Evolutionary conservation across 2,113 vertebrate genomes (phyloP).

Genomic region (Vidua macroura): DNA sequence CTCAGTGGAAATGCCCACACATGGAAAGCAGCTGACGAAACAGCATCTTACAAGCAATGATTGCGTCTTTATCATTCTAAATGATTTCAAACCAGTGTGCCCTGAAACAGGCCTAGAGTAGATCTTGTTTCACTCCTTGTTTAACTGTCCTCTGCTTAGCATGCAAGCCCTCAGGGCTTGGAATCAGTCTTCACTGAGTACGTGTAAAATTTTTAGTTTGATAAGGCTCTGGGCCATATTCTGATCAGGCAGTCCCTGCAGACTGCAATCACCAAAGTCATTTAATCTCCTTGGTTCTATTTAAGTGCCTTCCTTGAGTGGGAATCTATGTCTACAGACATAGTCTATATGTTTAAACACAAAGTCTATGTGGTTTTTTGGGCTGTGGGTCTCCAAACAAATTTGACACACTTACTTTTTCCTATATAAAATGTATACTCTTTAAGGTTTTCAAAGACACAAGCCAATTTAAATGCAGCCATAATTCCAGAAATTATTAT

Average conservation of each 20-base stretch:
- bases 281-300: neutral
- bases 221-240: neutral
- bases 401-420: neutral
- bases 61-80: neutral
- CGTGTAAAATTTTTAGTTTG: neutral
- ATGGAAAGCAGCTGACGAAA: neutral
- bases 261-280: neutral
- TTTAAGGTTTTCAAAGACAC: neutral
- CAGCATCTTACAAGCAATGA: neutral
- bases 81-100: neutral
- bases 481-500: neutral
- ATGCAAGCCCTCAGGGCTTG: neutral
- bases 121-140: neutral
- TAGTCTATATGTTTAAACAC: neutral
- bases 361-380: neutral
- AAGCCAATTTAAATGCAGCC: neutral
- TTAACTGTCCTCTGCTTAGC: neutral
- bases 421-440: neutral
- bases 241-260: neutral
- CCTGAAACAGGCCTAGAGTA: neutral
- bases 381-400: neutral
- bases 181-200: neutral
- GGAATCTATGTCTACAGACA: neutral
- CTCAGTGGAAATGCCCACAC: neutral
- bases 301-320: neutral